Conservation (phyloP, 2,113 vertebrate genomes). For the Nyctereutes procyonoides region DNA sequence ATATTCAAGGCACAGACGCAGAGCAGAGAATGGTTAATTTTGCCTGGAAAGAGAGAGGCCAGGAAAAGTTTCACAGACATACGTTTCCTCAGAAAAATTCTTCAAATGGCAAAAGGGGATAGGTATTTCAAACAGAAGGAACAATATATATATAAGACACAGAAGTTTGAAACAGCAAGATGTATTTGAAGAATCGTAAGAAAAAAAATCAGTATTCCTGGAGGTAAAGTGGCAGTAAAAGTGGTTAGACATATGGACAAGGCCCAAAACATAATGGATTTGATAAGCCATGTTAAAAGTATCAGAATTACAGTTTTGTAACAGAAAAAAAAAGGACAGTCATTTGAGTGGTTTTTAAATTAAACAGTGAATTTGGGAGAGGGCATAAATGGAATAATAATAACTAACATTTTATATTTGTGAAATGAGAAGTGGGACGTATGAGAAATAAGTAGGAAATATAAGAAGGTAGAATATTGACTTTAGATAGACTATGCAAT, state of each 20-base stretch:
- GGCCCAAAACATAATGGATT: not conserved
- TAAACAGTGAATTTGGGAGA: not conserved
- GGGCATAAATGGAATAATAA: not conserved
- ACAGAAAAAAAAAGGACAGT: not conserved
- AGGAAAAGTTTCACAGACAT: not conserved
- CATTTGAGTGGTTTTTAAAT: conserved; percentile 11
- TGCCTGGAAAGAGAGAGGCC: not conserved
- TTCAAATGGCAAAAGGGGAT: not conserved
- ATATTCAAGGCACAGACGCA: not conserved
- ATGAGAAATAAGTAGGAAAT: not conserved
- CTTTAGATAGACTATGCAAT: not conserved
- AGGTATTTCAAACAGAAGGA: not conserved
- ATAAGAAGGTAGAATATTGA: not conserved
- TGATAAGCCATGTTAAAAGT: not conserved
- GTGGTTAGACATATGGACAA: not conserved
- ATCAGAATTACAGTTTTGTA: not conserved
- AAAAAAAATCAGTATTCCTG: not conserved
- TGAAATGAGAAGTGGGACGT: not conserved
- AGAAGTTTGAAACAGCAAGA: not conserved
- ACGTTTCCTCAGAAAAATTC: not conserved
- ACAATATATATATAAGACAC: not conserved
- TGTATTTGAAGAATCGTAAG: not conserved
- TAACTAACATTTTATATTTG: not conserved
- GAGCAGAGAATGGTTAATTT: not conserved
- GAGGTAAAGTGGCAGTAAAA: not conserved